phyloP scores from a whole-genome alignment of 1,140 invertebrate species.

The Holcopasites calliopsidis region DNA sequence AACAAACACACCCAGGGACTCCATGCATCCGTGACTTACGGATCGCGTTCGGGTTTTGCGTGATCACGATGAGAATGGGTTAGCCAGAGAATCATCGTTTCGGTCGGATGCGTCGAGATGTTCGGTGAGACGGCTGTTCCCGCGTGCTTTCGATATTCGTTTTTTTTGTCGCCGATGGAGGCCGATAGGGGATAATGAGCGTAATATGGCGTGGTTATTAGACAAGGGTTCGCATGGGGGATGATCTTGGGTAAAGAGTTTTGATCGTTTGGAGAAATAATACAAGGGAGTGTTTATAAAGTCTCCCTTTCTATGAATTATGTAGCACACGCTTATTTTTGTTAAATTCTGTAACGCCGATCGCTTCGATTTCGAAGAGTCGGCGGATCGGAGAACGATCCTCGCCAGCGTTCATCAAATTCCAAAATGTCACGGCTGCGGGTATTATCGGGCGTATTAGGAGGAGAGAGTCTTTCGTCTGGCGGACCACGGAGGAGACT shows the following conservation, averaged over 20 bases:
- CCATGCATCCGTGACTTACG: slow-evolving; percentile 51
- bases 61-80: slow-evolving; percentile 51
- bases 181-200: neutral
- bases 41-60: slow-evolving; percentile 39
- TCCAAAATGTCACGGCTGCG: slow-evolving; percentile 7
- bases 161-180: neutral
- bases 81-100: too few species aligned
- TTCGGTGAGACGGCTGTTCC: neutral
- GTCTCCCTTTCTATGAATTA: too few species aligned
- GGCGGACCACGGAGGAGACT: slow-evolving; percentile 54
- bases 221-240: too few species aligned
- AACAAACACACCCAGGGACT: slow-evolving; percentile 76
- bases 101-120: neutral
- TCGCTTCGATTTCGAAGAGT: too few species aligned
- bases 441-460: slow-evolving; percentile 53
- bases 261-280: too few species aligned
- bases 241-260: too few species aligned
- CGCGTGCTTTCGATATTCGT: neutral
- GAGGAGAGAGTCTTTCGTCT: slow-evolving; percentile 40
- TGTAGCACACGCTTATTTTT: too few species aligned
- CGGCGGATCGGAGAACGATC: neutral
- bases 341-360: too few species aligned
- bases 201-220: neutral
- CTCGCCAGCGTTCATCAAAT: slow-evolving; percentile 6
- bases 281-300: too few species aligned